Conservation (phyloP, 1,140 invertebrate species). For the Drosophila obscura region DNA sequence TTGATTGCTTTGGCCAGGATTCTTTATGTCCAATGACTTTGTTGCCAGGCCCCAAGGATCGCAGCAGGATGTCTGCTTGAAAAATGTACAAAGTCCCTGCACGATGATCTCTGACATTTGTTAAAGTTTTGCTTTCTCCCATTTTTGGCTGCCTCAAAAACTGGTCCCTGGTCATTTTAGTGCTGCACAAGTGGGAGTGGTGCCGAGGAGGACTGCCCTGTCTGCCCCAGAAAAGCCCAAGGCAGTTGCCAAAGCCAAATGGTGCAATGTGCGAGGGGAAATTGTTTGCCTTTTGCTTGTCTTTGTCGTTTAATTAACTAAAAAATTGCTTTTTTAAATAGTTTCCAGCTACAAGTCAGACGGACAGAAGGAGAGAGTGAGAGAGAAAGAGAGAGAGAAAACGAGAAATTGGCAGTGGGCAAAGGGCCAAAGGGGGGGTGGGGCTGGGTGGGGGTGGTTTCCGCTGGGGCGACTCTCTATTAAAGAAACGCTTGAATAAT, state of each 20-base stretch:
- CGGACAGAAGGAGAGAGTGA: conserved; percentile 1
- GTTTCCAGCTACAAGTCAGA: conserved; percentile 53
- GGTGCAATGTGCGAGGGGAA: conserved; percentile 50
- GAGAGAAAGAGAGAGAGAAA: neutral
- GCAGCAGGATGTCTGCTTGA: conserved; percentile 30
- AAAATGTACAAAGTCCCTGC: neutral
- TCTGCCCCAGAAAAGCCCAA: conserved; percentile 1
- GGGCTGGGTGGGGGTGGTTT: conserved; percentile 2
- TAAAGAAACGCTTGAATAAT: conserved; percentile 68
- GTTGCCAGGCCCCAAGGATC: conserved; percentile 19
- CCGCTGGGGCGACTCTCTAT: conserved; percentile 41
- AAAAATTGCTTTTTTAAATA: conserved; percentile 80
- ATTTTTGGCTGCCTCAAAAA: too few species aligned
- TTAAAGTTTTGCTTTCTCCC: too few species aligned
- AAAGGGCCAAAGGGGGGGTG: neutral
- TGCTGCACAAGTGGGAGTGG: neutral
- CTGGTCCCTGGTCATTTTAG: neutral
- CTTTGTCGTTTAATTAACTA: conserved; percentile 83
- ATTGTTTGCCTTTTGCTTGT: conserved; percentile 59
- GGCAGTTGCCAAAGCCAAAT: conserved; percentile 37
- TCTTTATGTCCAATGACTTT: conserved; percentile 19
- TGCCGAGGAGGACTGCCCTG: neutral
- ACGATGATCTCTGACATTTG: conserved; percentile 12
- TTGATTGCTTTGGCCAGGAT: conserved; percentile 43
- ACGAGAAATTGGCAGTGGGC: conserved; percentile 7